A percentile compares a stretch with the other conserved stretches of the same genome.
Evolutionary conservation across 1,140 invertebrate species (phyloP).

Genomic region (Drosophila ananassae): DNA sequence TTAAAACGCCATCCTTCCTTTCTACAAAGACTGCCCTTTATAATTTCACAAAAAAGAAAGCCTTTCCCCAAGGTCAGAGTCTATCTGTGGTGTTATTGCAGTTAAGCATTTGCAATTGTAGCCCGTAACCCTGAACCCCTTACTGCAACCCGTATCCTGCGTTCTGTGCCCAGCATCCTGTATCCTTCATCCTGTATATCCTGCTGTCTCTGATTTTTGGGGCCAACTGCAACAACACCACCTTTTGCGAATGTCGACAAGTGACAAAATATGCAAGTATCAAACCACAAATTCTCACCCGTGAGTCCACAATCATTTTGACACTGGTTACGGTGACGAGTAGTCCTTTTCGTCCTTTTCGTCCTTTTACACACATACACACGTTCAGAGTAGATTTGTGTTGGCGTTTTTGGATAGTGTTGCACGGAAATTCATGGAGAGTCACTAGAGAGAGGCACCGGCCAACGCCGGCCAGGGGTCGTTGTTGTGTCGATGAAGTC

Average conservation of each 20-base stretch:
- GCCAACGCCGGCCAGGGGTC: not conserved
- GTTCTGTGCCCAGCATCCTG: not conserved
- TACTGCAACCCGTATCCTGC: no score
- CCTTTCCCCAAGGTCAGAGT: not conserved
- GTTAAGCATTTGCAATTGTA: constrained; percentile 1
- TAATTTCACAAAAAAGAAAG: not conserved
- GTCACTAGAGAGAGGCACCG: not conserved
- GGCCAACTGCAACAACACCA: not conserved
- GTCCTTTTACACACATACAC: constrained; percentile 5
- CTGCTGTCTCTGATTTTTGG: constrained; percentile 13
- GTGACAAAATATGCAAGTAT: constrained; percentile 83
- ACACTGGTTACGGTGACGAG: constrained; percentile 70
- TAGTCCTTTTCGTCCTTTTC: constrained; percentile 21
- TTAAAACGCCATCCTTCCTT: no score
- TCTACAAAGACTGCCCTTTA: no score
- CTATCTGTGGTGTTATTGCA: not conserved
- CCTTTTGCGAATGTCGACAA: constrained; percentile 51
- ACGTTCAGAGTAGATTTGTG: constrained; percentile 65
- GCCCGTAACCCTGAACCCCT: not conserved
- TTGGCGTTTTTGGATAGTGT: constrained; percentile 61
- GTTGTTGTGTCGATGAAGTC: constrained; percentile 50
- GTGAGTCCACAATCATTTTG: constrained; percentile 82
- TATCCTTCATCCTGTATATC: constrained; percentile 8
- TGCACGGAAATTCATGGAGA: constrained; percentile 42
- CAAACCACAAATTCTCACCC: constrained; percentile 82